These are phyloP conservation scores for Apamea epomidion DNA, from an alignment of 2,888 invertebrate species.

Conservation along the genomic window DNA sequence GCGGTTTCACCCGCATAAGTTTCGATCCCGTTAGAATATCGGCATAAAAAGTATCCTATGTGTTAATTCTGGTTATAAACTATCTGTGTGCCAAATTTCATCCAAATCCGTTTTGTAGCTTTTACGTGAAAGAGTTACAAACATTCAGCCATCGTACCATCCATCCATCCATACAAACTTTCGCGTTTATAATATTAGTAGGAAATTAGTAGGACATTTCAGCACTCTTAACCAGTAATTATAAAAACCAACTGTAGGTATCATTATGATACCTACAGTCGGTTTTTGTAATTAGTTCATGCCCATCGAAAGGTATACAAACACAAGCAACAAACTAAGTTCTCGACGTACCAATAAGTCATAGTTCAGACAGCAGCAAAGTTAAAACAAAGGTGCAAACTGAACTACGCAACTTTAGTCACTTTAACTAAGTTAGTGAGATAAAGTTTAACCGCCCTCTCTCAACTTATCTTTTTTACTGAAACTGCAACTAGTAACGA, in stretches of 20 bases:
- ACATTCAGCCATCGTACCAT: too few species aligned
- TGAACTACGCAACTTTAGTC: not conserved
- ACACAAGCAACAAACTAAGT: not conserved
- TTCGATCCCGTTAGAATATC: too few species aligned
- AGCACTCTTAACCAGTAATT: not conserved
- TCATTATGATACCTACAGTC: too few species aligned
- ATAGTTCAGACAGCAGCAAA: not conserved
- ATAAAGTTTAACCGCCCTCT: not conserved
- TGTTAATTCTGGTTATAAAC: too few species aligned
- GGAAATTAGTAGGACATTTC: too few species aligned
- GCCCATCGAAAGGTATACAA: not conserved
- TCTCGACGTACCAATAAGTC: not conserved
- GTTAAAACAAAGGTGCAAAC: constrained; percentile 15
- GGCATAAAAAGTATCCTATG: too few species aligned
- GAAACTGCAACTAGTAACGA: constrained; percentile 13
- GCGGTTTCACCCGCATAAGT: too few species aligned
- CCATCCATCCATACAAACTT: too few species aligned
- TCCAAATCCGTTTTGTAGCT: too few species aligned
- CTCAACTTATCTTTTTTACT: constrained; percentile 8
- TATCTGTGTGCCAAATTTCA: too few species aligned
- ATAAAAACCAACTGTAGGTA: not conserved
- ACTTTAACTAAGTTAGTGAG: not conserved
- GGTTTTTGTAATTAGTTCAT: not conserved
- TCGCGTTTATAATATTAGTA: too few species aligned
- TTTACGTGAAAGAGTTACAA: too few species aligned